Percentiles rank a stretch among this genome's conserved stretches.
Conservation (phyloP, 2,888 invertebrate species). For the Andrena minutula region DNA sequence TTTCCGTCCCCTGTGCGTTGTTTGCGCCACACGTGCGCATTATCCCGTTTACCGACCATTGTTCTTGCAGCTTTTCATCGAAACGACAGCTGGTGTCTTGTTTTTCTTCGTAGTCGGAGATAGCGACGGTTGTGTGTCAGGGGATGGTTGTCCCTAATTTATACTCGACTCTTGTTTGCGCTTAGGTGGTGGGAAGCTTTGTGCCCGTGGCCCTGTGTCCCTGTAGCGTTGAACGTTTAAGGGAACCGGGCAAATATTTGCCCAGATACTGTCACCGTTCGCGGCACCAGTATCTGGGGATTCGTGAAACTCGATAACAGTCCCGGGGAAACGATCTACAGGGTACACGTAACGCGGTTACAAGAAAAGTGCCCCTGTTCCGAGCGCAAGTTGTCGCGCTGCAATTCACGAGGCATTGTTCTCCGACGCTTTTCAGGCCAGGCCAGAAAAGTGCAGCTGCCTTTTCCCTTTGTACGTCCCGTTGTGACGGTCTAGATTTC, state of each 20-base stretch:
- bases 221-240: not conserved
- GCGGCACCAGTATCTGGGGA: not conserved
- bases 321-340: conserved; percentile 2
- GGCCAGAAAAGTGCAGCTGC: conserved; percentile 65
- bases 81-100: conserved; percentile 24
- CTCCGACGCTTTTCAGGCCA: conserved; percentile 52
- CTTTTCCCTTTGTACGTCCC: conserved; percentile 51
- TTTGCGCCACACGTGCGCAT: conserved; percentile 10
- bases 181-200: not conserved
- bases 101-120: not conserved
- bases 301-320: conserved; percentile 35
- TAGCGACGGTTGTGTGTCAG: not conserved
- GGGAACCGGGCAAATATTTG: conserved; percentile 33
- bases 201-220: not conserved
- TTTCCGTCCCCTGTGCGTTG: not conserved
- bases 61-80: conserved; percentile 47
- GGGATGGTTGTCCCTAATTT: conserved; percentile 15
- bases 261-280: not conserved
- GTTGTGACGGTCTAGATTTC: conserved; percentile 26
- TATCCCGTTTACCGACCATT: conserved; percentile 28
- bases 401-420: conserved; percentile 58
- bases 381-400: conserved; percentile 43
- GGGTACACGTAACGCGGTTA: conserved; percentile 20
- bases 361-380: conserved; percentile 27
- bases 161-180: not conserved